Conservation (phyloP, 2,888 invertebrate species). For the Limnephilus rhombicus region DNA sequence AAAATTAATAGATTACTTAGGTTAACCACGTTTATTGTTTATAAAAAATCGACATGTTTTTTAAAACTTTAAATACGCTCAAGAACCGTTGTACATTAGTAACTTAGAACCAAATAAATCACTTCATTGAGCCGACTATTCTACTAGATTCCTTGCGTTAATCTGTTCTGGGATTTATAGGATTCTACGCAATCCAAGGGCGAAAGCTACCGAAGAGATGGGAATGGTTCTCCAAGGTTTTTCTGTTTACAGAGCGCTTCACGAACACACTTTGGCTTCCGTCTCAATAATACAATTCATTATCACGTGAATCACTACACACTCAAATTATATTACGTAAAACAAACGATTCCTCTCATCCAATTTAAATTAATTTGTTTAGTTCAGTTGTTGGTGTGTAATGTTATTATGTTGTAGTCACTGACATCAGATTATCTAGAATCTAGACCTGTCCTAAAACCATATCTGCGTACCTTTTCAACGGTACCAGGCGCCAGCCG, state of each 20-base stretch:
- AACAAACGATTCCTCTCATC: neutral
- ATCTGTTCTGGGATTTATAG: neutral
- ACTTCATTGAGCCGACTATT: neutral
- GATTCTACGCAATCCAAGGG: neutral
- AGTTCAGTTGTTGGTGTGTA: neutral
- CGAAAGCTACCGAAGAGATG: neutral
- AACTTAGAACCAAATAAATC: neutral
- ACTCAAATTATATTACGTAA: slow-evolving; percentile 28
- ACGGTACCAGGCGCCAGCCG: no score
- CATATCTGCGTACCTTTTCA: no score
- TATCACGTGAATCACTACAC: slow-evolving; percentile 7
- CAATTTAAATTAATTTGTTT: slow-evolving; percentile 5
- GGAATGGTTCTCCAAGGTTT: neutral
- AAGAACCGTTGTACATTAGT: neutral
- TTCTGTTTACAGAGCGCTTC: slow-evolving; percentile 34
- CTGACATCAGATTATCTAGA: no score
- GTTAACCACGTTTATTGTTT: no score
- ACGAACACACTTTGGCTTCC: neutral
- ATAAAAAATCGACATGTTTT: no score
- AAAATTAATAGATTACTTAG: no score
- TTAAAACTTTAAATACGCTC: no score
- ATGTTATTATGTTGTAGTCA: no score
- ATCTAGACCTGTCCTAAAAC: no score
- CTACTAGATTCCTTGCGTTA: neutral
- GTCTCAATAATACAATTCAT: slow-evolving; percentile 19